Evolutionary conservation across 2,797 vertebrate species (phyloP), one percentile per base, ranked within the genome.

Genomic region (Pseudochirops corinnae): DNA sequence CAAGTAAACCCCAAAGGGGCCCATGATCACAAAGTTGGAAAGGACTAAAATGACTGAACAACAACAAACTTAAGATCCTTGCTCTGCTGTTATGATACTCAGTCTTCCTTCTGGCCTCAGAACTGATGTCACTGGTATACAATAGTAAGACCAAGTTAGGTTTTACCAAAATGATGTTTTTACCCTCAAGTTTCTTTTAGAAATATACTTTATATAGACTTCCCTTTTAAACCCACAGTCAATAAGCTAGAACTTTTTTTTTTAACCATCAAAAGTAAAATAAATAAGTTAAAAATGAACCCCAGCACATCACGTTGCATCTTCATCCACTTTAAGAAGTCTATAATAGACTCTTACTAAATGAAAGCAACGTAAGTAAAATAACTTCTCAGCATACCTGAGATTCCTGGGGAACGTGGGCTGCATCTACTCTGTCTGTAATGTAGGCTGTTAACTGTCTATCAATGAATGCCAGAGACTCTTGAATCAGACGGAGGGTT

Each of bases 381-480:
- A 55, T 26, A 90, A 55, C 21, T 93, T 95, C n/a, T 24, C 58
- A 50, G 97, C 98, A 97, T 97, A 99, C 99, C 99, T 99, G 99
- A 52, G 99, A 99, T 98, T 99, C 99, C 98, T 99, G 99, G 28
- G 99, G 99, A 96, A 99, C 99, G 97, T 99, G 99, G 92, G 98
- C 99, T 95, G 99, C 99, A 33, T 99, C 99, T 90, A 99, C 99
- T 96, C 99, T 99, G 98, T 99, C 99, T 0, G 99, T 98, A 97
- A 99, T 98, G 97, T 99, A 99, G 33, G 99, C 98, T 50, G 99
- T 96, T 93, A 99, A 98, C 98, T 99, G 99, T 56, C 99, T 99
- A 98, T 99, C 99, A 33, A 99, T 99, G 95, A 97, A 98, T 95
- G 98, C 98, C 87, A 99, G 98, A 28, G 99, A 99, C 13, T 99